phyloP scores from a whole-genome alignment of 1,140 invertebrate species.

The Drosophila melanogaster region DNA sequence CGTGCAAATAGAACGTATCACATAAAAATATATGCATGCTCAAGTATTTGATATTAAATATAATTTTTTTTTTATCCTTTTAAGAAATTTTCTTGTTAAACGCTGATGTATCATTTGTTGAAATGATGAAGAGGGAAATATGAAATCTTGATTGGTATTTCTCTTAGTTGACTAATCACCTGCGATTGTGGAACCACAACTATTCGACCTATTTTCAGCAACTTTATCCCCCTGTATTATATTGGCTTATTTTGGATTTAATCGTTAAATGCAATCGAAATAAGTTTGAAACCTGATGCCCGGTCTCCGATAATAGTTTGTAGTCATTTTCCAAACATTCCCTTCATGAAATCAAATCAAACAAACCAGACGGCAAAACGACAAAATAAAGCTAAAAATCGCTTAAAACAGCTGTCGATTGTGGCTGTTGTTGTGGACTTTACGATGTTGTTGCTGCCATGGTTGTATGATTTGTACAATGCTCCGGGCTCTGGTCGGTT shows the following conservation, averaged over 20 bases:
- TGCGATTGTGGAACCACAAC: conserved; percentile 13
- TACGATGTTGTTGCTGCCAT: conserved; percentile 40
- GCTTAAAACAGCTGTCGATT: conserved; percentile 67
- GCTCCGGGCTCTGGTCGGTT: conserved; percentile 53
- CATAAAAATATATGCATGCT: not conserved
- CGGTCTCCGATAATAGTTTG: conserved; percentile 69
- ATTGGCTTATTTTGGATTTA: conserved; percentile 38
- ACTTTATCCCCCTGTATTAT: not conserved
- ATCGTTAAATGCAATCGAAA: conserved; percentile 67
- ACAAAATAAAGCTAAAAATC: conserved; percentile 43
- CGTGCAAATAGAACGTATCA: too few relatives aligned
- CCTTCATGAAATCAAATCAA: conserved; percentile 30
- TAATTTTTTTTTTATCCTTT: not conserved
- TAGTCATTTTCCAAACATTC: conserved; percentile 72
- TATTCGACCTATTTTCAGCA: not conserved
- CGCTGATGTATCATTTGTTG: conserved; percentile 14
- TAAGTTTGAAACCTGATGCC: conserved; percentile 71
- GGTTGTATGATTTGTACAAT: conserved; percentile 78
- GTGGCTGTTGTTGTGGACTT: conserved; percentile 30
- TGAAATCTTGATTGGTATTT: conserved; percentile 29
- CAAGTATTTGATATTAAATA: too few relatives aligned
- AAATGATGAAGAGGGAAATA: not conserved
- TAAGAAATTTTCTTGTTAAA: not conserved
- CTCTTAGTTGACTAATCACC: conserved; percentile 40
- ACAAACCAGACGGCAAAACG: conserved; percentile 33